Evolutionary conservation across 2,888 invertebrate genomes (phyloP).

Genomic region (Yponomeuta cagnagella): DNA sequence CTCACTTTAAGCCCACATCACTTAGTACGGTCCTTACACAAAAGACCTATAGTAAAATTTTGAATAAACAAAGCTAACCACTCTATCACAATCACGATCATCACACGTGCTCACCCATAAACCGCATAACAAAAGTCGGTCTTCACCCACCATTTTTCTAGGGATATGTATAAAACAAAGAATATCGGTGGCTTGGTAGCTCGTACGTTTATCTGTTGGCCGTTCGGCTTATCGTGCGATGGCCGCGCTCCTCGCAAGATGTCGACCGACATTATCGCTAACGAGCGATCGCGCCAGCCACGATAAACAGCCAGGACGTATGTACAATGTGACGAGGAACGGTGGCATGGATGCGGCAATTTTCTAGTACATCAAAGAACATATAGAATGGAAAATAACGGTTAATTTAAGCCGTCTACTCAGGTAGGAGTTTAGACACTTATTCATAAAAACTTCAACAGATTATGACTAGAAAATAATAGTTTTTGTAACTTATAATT

Average conservation of each 20-base stretch:
- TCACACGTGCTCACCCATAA: background rate
- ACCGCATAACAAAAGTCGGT: background rate
- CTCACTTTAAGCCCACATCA: background rate
- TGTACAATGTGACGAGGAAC: conserved; percentile 20
- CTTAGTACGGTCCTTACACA: background rate
- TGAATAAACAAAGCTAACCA: background rate
- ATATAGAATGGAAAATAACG: conserved; percentile 2
- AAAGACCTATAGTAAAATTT: background rate
- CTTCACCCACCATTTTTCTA: background rate
- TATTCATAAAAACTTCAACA: too few relatives aligned
- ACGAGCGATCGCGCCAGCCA: conserved; percentile 41
- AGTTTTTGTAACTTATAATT: too few relatives aligned
- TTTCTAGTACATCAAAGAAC: too few relatives aligned
- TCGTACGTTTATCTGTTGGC: background rate
- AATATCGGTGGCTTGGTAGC: background rate
- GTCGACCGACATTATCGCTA: conserved; percentile 51
- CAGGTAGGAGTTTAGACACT: too few relatives aligned
- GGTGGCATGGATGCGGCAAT: background rate
- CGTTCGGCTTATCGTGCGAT: background rate
- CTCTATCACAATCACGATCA: background rate
- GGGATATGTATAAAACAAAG: background rate
- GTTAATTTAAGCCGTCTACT: too few relatives aligned
- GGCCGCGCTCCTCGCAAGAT: conserved; percentile 33
- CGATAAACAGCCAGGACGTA: conserved; percentile 36
- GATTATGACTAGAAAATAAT: too few relatives aligned